Evolutionary conservation across 2,113 vertebrate species (phyloP).

Genomic region (Bubalus kerabau): DNA sequence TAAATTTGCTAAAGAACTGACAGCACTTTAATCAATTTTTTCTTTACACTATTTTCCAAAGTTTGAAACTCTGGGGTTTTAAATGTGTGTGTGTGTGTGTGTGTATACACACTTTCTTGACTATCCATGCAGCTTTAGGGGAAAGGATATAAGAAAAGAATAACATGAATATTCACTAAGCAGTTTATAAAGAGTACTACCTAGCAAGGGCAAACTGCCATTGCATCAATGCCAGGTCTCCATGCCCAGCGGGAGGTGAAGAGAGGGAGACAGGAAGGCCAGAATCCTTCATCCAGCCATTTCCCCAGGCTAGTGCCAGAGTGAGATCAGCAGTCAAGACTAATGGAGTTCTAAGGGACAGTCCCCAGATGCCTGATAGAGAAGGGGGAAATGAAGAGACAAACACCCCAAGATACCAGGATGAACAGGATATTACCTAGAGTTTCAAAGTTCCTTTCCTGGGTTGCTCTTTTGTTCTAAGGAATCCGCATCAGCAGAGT

Average conservation of each 20-base stretch:
- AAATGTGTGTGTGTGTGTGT: background rate
- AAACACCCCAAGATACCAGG: background rate
- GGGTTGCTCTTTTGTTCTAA: background rate
- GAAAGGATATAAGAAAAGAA: background rate
- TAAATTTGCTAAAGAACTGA: background rate
- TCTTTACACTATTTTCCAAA: conserved; percentile 4
- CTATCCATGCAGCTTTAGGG: background rate
- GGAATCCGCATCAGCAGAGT: background rate
- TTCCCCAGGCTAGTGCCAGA: background rate
- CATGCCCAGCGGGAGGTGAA: background rate
- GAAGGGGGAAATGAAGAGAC: background rate
- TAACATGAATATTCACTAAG: background rate
- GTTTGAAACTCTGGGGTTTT: background rate
- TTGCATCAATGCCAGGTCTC: background rate
- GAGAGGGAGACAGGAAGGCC: background rate
- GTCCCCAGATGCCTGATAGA: background rate
- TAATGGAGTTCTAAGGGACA: background rate
- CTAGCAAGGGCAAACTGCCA: background rate
- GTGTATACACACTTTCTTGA: background rate
- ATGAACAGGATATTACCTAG: background rate
- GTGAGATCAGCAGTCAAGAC: background rate
- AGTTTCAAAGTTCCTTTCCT: background rate
- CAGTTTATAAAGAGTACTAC: background rate
- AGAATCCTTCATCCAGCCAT: no score
- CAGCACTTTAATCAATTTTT: background rate